Conservation (phyloP, 2,113 vertebrate species). For the Nycticorax nycticorax region DNA sequence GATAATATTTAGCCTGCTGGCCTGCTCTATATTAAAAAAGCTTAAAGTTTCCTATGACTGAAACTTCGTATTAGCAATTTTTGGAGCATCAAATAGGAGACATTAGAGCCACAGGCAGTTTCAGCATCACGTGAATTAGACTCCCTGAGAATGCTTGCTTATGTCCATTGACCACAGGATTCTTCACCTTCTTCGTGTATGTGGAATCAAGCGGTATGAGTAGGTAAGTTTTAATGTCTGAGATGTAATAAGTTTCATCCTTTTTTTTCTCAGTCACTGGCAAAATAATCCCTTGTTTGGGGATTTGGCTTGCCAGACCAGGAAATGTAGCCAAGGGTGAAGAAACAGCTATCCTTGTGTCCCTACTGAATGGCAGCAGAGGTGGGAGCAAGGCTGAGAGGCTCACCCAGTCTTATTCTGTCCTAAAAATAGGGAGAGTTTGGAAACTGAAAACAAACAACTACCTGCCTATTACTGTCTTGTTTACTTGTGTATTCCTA, state of each 20-base stretch:
- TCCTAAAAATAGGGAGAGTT: background rate
- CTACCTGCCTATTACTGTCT: background rate
- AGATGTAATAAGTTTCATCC: background rate
- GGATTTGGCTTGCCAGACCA: background rate
- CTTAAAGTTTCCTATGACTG: background rate
- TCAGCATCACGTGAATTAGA: background rate
- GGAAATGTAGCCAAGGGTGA: background rate
- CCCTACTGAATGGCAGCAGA: background rate
- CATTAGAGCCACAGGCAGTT: background rate
- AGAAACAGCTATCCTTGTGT: background rate
- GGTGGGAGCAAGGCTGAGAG: background rate
- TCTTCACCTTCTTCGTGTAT: background rate
- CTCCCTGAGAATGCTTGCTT: background rate
- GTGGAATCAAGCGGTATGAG: background rate
- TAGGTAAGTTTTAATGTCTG: background rate
- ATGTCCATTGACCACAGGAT: background rate
- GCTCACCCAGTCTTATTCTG: background rate
- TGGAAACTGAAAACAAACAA: background rate
- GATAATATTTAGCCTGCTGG: background rate
- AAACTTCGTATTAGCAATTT: background rate
- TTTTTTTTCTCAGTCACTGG: background rate
- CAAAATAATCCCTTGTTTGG: background rate
- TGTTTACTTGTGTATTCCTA: background rate
- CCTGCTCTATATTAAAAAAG: background rate
- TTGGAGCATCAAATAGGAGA: background rate